phyloP scores from a whole-genome alignment of 2,888 invertebrate species.

The Hoplodrina ambigua region DNA sequence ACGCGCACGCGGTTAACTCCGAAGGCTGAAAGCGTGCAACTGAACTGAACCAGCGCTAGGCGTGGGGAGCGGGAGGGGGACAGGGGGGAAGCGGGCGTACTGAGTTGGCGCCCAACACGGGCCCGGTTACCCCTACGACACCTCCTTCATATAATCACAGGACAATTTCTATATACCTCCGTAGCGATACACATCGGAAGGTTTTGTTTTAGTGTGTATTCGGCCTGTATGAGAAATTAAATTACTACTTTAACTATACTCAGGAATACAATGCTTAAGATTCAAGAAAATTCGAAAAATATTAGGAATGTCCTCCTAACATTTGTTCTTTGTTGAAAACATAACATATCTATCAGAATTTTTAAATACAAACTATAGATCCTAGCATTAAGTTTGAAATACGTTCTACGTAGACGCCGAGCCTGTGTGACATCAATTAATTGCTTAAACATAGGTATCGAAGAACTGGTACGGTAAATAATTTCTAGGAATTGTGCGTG shows the following conservation, averaged over 20 bases:
- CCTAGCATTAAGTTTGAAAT: conserved; percentile 1
- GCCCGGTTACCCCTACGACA: conserved; percentile 73
- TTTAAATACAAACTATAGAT: conserved; percentile 7
- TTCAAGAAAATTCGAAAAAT: conserved; percentile 7
- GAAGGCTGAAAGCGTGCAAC: conserved; percentile 83
- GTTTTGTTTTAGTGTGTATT: conserved; percentile 45
- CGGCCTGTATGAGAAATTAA: conserved; percentile 22
- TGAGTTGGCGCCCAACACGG: conserved; percentile 78
- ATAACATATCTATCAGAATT: neutral
- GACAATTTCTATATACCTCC: conserved; percentile 83
- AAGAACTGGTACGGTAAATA: conserved; percentile 37
- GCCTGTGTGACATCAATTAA: conserved; percentile 48
- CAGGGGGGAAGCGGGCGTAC: conserved; percentile 74
- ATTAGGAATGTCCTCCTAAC: neutral
- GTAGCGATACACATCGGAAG: conserved; percentile 72
- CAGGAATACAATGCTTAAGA: neutral
- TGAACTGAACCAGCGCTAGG: conserved; percentile 75
- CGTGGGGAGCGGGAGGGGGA: conserved; percentile 63
- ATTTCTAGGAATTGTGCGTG: conserved; percentile 28
- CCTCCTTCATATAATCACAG: conserved; percentile 84
- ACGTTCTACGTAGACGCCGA: conserved; percentile 6
- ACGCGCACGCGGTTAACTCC: conserved; percentile 84
- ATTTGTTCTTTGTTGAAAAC: neutral
- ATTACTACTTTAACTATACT: conserved; percentile 1
- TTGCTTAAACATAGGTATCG: conserved; percentile 29